phyloP scores from a whole-genome alignment of 1,140 invertebrate genomes.

The Archivesica marissinica region DNA sequence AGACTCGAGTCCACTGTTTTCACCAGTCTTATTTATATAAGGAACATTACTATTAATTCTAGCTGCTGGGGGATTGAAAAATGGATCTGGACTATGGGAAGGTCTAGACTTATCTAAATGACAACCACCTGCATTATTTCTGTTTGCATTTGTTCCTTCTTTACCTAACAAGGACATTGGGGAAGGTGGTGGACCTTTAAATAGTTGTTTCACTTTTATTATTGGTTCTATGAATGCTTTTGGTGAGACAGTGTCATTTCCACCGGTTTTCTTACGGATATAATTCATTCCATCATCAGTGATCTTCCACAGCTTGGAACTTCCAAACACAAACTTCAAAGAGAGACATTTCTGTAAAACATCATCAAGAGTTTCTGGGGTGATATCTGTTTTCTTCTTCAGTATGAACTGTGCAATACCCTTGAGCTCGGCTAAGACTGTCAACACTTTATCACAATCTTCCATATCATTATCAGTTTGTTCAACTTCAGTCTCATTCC shows the following conservation, averaged over 20 bases:
- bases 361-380: conserved; percentile 2
- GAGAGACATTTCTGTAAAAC: conserved; percentile 11
- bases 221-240: neutral
- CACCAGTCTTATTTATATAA: neutral
- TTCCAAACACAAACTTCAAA: conserved; percentile 9
- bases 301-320: conserved; percentile 31
- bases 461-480: neutral
- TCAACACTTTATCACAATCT: conserved; percentile 46
- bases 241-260: neutral
- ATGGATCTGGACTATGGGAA: neutral
- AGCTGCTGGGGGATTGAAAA: neutral
- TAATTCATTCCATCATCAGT: conserved; percentile 20
- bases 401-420: conserved; percentile 47
- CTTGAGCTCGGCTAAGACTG: neutral
- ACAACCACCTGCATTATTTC: neutral
- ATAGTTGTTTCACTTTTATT: conserved; percentile 14
- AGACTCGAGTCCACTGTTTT: neutral
- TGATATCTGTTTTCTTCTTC: conserved; percentile 34
- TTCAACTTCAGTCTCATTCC: neutral
- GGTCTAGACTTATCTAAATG: neutral
- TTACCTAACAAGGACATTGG: conserved; percentile 28
- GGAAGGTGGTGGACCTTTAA: conserved; percentile 55
- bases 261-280: neutral
- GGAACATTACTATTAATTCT: neutral
- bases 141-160: neutral